Base-by-base conservation (phyloP, 2,113 vertebrate genomes). In the Nothocercus nigrocapillus region DNA sequence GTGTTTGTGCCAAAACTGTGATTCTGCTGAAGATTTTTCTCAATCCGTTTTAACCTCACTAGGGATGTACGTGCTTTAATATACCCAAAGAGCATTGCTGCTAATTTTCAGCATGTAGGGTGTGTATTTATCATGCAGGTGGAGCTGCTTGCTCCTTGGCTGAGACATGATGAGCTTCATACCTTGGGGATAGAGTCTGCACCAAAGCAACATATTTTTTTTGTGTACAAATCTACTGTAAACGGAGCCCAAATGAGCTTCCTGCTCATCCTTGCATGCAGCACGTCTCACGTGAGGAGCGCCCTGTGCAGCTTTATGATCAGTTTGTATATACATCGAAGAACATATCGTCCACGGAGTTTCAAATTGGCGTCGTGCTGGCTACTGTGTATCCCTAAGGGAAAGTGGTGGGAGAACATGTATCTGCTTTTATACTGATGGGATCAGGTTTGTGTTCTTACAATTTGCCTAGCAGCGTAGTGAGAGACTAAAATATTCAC, bases 271-370 rank as follows among this genome's bases (percentile, higher is more conserved):
- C 27, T 12, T 24, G 1, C 15, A 49, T 67, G 12, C 2, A 3
- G 74, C 74, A 67, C 38, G 2, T 11, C 21, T 38, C 5, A 1
- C 30, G 24, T 36, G 21, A 53, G 44, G 32, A 40, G 38, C 28
- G 8, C 11, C 38, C 28, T 53, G 20, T 73, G 25, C 16, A 86
- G 21, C 24, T 56, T 69, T 62, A 22, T 70, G 62, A 20, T 82
- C n/a, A 44, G 6, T 67, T 84, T 63, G n/a, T 49, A 24, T 7
- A 3, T 20, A 1, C 0, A 0, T 40, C 82, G 11, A 53, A 51
- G 38, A 58, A 17, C 9, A 11, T 70, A 72, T 73, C 13, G 7
- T 47, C 21, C 22, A 14, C 6, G 40, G 28, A n/a, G 19, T 53
- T 86, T 77, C 42, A 86, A 47, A 34, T 74, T 61, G 51, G 0